Evolutionary conservation across 2,888 invertebrate species (phyloP), one percentile per base, ranked within the genome.

Genomic region (Ichneumoninae sp.): DNA sequence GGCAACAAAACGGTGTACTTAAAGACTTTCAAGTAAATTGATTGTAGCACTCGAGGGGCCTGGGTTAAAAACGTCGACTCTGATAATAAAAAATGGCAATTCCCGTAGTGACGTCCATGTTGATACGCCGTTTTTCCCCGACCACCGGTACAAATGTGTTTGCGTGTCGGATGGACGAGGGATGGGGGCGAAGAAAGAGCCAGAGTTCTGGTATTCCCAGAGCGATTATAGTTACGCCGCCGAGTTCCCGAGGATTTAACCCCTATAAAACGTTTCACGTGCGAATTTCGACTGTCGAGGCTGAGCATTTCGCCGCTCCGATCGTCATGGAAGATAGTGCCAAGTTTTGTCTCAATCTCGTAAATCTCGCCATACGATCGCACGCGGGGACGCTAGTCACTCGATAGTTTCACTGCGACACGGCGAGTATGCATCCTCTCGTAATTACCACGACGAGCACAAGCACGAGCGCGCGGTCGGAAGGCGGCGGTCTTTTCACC

Each of bases 401-500:
- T 63, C 40, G 70, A 65, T 73, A 71, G 76, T 76, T 77, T 68
- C 74, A 26, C 47, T 30, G 50, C 65, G 13, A 81, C 6, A 60
- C 50, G 54, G 71, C 85, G 85, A 85, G 22, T 57, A 26, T 57
- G 86, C 86, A 88, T 86, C 44, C 16, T 88, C 85, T 86, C 86
- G 87, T 88, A 88, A 89, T 90, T 66, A 66, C 76, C 52, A 33
- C 40, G 76, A 57, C 57, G 57, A 26, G 57, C 4, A 47, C 63
- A 19, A 50, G 65, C 85, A 85, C 60, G 74, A 85, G 83, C 82
- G 79, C 84, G 83, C 87, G 52, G 26, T 8, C 76, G 40, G 44
- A 52, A 66, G 66, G 89, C 88, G 89, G 73, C 83, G 89, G 88
- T 88, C 83, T 89, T 88, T 88, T 89, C 87, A 88, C 89, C 86